Evolutionary conservation across 2,888 invertebrate species (phyloP).

Genomic region (Andrena hattorfiana): DNA sequence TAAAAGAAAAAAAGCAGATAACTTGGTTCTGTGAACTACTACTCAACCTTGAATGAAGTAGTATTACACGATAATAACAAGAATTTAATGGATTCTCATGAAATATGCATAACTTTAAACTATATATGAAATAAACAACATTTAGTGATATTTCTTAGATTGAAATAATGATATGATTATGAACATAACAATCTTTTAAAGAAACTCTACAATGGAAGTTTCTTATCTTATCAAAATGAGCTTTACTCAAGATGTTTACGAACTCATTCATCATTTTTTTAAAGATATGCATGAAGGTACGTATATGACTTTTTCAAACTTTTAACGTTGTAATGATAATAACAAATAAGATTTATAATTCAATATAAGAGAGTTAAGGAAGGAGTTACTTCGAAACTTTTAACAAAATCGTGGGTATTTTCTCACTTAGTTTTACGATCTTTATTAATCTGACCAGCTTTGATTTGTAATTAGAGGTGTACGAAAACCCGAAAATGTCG

Average conservation of each 20-base stretch:
- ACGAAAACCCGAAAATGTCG: too few relatives aligned
- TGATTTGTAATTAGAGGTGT: too few relatives aligned
- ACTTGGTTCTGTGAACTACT: constrained; percentile 26
- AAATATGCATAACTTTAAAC: neutral
- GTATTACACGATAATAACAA: neutral
- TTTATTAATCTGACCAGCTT: too few relatives aligned
- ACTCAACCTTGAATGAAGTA: constrained; percentile 1
- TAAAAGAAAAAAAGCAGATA: constrained; percentile 44
- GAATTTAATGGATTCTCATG: neutral
- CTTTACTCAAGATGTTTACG: neutral
- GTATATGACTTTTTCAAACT: too few relatives aligned
- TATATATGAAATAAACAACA: neutral
- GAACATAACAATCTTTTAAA: neutral
- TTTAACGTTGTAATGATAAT: too few relatives aligned
- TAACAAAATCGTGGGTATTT: too few relatives aligned
- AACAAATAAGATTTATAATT: too few relatives aligned
- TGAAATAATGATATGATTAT: neutral
- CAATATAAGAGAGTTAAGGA: too few relatives aligned
- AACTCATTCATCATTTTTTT: too few relatives aligned
- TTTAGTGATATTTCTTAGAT: neutral
- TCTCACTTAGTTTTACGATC: too few relatives aligned
- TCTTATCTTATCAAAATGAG: constrained; percentile 3
- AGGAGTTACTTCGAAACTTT: too few relatives aligned
- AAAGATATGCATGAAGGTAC: too few relatives aligned
- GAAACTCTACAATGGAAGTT: neutral